These are phyloP conservation scores for Scleropages formosus DNA, from an alignment of 2,797 vertebrate genomes.

Conservation along the genomic window DNA sequence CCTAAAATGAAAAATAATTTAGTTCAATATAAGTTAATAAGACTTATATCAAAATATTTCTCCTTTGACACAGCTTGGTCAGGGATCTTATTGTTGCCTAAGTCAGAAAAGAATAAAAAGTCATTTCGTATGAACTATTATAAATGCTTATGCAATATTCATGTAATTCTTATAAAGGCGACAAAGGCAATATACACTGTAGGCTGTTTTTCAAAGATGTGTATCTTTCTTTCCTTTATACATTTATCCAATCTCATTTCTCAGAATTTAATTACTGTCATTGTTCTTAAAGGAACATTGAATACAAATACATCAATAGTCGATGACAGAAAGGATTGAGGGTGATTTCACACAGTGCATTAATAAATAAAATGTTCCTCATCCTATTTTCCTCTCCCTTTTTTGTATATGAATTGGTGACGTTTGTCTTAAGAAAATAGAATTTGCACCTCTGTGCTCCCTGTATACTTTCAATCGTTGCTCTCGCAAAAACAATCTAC, in stretches of 20 bases:
- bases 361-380: neutral
- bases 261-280: neutral
- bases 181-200: neutral
- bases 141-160: slow-evolving; percentile 1
- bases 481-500: neutral
- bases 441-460: neutral
- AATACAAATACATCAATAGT: neutral
- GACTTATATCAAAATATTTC: neutral
- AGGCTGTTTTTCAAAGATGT: neutral
- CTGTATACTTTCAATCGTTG: neutral
- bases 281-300: neutral
- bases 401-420: neutral
- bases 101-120: neutral
- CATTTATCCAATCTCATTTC: neutral
- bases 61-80: neutral
- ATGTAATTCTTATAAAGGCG: neutral
- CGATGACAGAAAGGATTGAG: no score
- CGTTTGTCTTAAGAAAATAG: neutral
- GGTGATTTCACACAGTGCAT: no score
- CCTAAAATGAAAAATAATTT: neutral
- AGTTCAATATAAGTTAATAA: neutral
- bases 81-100: no score
- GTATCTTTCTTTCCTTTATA: neutral
- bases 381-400: neutral
- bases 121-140: neutral